A percentile compares a stretch with the other conserved stretches of the same genome.
phyloP scores from a whole-genome alignment of 2,888 invertebrate genomes.

The Thyatira batis region DNA sequence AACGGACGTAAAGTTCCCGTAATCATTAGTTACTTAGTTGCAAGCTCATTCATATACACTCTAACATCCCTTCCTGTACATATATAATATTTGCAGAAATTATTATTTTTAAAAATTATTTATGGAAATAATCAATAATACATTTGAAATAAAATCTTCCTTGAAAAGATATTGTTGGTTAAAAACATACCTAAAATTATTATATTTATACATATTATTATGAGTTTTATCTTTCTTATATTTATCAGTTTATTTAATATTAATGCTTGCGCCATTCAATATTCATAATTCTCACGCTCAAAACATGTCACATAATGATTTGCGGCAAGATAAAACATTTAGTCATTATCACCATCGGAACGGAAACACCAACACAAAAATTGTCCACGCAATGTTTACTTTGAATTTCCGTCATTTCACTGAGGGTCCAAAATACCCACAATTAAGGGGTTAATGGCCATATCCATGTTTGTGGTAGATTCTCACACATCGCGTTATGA shows the following conservation, averaged over 20 bases:
- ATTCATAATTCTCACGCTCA: conserved; percentile 40
- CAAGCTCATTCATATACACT: conserved; percentile 19
- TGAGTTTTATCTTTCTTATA: no score
- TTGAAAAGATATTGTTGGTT: no score
- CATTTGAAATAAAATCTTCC: no score
- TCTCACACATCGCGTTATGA: conserved; percentile 50
- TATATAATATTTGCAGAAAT: no score
- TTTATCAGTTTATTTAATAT: no score
- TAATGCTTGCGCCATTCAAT: neutral
- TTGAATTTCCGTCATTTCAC: conserved; percentile 13
- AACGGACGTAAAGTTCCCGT: conserved; percentile 65
- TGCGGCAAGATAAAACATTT: conserved; percentile 55
- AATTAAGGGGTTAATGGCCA: conserved; percentile 56
- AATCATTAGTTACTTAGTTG: conserved; percentile 24
- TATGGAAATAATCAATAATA: no score
- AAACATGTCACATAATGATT: conserved; percentile 50
- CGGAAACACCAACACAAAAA: conserved; percentile 43
- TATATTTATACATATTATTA: no score
- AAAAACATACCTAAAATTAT: no score
- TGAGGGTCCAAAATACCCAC: conserved; percentile 38
- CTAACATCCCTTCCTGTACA: conserved; percentile 5
- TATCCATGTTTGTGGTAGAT: conserved; percentile 39
- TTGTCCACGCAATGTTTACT: conserved; percentile 40
- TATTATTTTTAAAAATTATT: no score
- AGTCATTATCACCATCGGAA: conserved; percentile 42